These are phyloP conservation scores for Coryphaenoides rupestris DNA, from an alignment of 2,113 vertebrate species.

Conservation along the genomic window DNA sequence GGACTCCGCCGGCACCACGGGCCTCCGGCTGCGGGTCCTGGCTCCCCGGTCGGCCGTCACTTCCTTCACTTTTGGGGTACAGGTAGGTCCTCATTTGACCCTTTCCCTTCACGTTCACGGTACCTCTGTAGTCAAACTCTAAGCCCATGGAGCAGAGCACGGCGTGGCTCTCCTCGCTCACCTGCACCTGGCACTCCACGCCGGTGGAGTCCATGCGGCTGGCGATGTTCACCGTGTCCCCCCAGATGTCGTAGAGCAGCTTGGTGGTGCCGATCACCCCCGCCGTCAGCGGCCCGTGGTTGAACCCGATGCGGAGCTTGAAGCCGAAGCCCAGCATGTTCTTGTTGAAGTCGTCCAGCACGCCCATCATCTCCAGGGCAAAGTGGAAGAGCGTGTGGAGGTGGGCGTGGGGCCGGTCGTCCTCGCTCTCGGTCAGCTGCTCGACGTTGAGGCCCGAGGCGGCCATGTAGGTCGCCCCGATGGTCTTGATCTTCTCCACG, in stretches of 20 bases:
- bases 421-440: constrained; percentile 77
- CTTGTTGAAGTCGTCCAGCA: constrained; percentile 98
- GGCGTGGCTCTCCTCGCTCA: constrained; percentile 94
- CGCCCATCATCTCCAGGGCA: constrained; percentile 97
- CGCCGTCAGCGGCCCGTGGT: constrained; percentile 92
- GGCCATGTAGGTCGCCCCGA: constrained; percentile 98
- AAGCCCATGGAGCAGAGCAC: constrained; percentile 90
- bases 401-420: constrained; percentile 83
- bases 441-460: constrained; percentile 88
- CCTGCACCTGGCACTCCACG: constrained; percentile 95
- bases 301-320: constrained; percentile 93
- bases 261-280: constrained; percentile 98
- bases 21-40: constrained; percentile 82
- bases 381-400: constrained; percentile 92
- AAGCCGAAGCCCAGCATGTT: constrained; percentile 99
- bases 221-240: constrained; percentile 97
- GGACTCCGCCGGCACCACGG: constrained; percentile 13
- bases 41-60: constrained; percentile 44
- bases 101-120: constrained; percentile 97
- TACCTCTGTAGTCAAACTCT: constrained; percentile 95
- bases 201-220: constrained; percentile 98
- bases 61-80: constrained; percentile 86
- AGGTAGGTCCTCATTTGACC: constrained; percentile 99
- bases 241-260: constrained; percentile 97
- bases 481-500: constrained; percentile 99